Percentiles rank a stretch among this genome's conserved stretches.
These are phyloP conservation scores for Ophion obscuratus DNA, from an alignment of 2,888 invertebrate species.

Conservation along the genomic window DNA sequence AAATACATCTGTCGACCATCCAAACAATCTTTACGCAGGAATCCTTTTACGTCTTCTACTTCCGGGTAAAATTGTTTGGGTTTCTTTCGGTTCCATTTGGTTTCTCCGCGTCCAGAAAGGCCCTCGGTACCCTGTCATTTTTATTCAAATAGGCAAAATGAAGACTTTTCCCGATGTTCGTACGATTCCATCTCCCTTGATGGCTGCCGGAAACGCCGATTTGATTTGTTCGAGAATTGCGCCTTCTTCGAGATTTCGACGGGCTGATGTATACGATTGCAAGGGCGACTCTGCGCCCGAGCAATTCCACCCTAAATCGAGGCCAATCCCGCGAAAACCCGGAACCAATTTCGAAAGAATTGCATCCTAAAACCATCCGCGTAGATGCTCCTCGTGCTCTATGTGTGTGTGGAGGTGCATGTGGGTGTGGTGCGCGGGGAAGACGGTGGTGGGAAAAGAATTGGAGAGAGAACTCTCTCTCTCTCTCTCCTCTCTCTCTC, in stretches of 20 bases:
- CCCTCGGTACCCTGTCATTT: conserved; percentile 25
- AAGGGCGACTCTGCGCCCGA: conserved; percentile 28
- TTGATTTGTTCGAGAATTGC: conserved; percentile 40
- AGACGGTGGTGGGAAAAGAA: not conserved
- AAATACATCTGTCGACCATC: not conserved
- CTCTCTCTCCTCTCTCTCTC: not conserved
- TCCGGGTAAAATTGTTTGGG: conserved; percentile 32
- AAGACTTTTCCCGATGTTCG: conserved; percentile 57
- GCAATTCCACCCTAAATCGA: conserved; percentile 77
- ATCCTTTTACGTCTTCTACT: not conserved
- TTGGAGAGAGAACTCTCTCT: too few relatives aligned
- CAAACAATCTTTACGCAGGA: conserved; percentile 1
- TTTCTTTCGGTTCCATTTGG: conserved; percentile 19
- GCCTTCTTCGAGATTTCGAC: conserved; percentile 46
- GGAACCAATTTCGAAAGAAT: conserved; percentile 81
- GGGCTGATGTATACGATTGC: conserved; percentile 36
- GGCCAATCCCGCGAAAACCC: conserved; percentile 77
- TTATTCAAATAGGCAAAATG: conserved; percentile 58
- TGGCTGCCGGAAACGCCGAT: conserved; percentile 12
- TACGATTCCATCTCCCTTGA: conserved; percentile 37
- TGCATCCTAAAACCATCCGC: conserved; percentile 78
- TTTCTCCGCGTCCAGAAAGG: not conserved
- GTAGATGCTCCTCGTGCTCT: conserved; percentile 64
- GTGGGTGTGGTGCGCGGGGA: not conserved
- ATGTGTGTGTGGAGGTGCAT: conserved; percentile 41